These are phyloP conservation scores for Drosophila tripunctata DNA, from an alignment of 2,888 invertebrate species.

Conservation along the genomic window DNA sequence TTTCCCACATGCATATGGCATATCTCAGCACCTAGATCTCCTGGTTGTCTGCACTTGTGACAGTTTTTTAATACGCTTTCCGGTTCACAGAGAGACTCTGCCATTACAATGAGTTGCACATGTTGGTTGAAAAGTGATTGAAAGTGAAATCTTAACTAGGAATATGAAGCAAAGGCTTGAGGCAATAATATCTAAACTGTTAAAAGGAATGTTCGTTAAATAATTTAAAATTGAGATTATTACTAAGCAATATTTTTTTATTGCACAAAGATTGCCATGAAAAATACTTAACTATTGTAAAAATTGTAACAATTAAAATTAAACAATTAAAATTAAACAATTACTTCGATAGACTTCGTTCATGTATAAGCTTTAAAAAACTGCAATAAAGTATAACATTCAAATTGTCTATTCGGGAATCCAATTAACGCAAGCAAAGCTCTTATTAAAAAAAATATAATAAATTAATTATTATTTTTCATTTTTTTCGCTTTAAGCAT, in stretches of 20 bases:
- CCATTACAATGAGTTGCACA: slow-evolving; percentile 14
- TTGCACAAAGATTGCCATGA: not conserved
- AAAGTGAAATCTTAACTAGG: not conserved
- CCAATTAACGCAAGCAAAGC: not conserved
- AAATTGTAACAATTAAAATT: too few relatives aligned
- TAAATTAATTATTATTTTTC: not conserved
- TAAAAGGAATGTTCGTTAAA: too few relatives aligned
- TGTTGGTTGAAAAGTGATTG: slow-evolving; percentile 18
- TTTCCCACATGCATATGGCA: slow-evolving; percentile 11
- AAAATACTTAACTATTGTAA: not conserved
- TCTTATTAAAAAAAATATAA: not conserved
- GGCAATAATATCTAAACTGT: too few relatives aligned
- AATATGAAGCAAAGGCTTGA: not conserved
- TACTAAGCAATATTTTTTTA: too few relatives aligned
- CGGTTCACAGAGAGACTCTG: slow-evolving; percentile 31
- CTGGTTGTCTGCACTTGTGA: slow-evolving; percentile 52
- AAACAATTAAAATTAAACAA: too few relatives aligned
- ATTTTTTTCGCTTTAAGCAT: slow-evolving; percentile 6
- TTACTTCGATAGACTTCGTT: not conserved
- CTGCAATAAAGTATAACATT: not conserved
- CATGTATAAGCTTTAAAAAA: not conserved
- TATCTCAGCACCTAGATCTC: slow-evolving; percentile 29
- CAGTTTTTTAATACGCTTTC: slow-evolving; percentile 73
- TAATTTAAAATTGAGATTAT: too few relatives aligned
- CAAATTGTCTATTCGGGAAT: not conserved